These are phyloP conservation scores for Myiopsitta monachus DNA, from an alignment of 2,113 vertebrate species.

Conservation along the genomic window DNA sequence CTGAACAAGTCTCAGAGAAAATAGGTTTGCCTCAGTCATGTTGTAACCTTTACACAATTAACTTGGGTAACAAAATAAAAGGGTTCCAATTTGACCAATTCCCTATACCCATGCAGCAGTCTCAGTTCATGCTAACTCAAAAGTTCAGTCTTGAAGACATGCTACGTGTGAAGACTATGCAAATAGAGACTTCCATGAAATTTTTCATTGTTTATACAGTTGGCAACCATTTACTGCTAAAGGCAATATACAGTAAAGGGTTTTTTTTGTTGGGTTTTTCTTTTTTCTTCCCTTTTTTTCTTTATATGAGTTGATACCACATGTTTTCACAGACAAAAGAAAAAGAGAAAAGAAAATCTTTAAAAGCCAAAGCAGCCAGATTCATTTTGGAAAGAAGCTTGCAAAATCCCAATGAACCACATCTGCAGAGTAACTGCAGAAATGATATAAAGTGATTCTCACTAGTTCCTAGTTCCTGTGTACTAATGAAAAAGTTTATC, in stretches of 20 bases:
- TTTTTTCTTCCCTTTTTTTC: neutral
- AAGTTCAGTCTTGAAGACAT: slow-evolving; percentile 29
- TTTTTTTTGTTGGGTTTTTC: neutral
- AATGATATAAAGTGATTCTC: neutral
- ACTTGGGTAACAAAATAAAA: neutral
- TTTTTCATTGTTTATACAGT: slow-evolving; percentile 69
- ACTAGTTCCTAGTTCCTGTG: neutral
- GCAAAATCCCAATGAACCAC: slow-evolving; percentile 24
- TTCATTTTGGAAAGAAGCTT: slow-evolving; percentile 40
- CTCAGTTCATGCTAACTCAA: neutral
- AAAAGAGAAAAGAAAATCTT: slow-evolving; percentile 16
- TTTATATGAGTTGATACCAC: slow-evolving; percentile 47
- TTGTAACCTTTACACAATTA: neutral
- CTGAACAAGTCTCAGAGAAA: neutral
- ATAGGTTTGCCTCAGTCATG: neutral
- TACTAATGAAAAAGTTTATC: neutral
- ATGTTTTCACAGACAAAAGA: slow-evolving; percentile 57
- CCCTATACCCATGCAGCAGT: neutral
- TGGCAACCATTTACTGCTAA: slow-evolving; percentile 64
- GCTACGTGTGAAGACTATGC: slow-evolving; percentile 10
- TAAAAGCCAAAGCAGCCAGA: slow-evolving; percentile 45
- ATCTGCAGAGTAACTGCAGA: slow-evolving; percentile 34
- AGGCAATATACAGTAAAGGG: slow-evolving; percentile 32
- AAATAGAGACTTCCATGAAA: slow-evolving; percentile 35
- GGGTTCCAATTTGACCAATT: neutral